These are phyloP conservation scores for Bombus superbus DNA, from an alignment of 1,140 invertebrate species.

Conservation along the genomic window DNA sequence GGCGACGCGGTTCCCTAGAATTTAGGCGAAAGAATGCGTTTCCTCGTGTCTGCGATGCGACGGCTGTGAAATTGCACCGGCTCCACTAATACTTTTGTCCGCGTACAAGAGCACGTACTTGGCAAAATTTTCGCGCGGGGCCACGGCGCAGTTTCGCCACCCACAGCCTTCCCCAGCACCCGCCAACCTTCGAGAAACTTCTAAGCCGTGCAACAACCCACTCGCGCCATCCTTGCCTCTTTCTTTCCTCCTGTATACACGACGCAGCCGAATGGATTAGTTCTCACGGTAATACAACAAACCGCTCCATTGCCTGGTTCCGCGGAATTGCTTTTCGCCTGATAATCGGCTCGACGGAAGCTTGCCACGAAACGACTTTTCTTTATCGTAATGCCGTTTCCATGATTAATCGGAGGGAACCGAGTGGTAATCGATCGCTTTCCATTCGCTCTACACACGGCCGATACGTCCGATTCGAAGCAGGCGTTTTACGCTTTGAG, in stretches of 20 bases:
- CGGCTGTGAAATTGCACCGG: slow-evolving; percentile 67
- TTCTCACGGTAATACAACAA: slow-evolving; percentile 28
- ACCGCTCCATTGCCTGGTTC: slow-evolving; percentile 27
- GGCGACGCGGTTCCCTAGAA: not conserved
- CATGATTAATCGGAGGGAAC: too few relatives aligned
- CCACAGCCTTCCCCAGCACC: not conserved
- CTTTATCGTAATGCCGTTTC: not conserved
- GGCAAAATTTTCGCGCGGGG: slow-evolving; percentile 27
- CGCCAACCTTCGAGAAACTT: slow-evolving; percentile 4
- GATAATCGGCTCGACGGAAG: not conserved
- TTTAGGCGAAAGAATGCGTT: slow-evolving; percentile 62
- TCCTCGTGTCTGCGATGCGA: slow-evolving; percentile 60
- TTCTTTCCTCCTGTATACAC: not conserved
- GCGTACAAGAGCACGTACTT: slow-evolving; percentile 45
- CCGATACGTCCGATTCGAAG: not conserved
- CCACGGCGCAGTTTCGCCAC: slow-evolving; percentile 33
- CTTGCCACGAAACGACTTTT: not conserved
- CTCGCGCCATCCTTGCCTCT: not conserved
- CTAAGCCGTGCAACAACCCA: slow-evolving; percentile 14
- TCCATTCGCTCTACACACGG: too few relatives aligned
- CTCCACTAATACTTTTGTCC: slow-evolving; percentile 50
- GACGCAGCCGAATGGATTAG: not conserved
- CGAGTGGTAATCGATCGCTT: too few relatives aligned
- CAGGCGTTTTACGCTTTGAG: not conserved
- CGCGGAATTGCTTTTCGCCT: slow-evolving; percentile 36